Evolutionary conservation across 1,140 invertebrate genomes (phyloP).

Genomic region (Magallana angulata): DNA sequence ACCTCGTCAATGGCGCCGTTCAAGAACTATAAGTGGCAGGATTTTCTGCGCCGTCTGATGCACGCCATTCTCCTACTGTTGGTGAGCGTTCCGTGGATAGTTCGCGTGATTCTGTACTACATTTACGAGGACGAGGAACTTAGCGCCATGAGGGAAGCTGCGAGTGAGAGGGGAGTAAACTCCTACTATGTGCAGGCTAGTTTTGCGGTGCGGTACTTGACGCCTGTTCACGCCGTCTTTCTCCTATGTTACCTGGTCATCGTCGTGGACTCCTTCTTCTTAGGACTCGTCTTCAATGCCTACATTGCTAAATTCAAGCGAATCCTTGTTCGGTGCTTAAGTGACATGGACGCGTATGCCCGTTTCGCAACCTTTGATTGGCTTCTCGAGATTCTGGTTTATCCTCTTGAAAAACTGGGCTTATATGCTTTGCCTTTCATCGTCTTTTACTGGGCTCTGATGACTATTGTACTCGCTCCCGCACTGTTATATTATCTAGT

Average conservation of each 20-base stretch:
- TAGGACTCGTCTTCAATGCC: conserved; percentile 43
- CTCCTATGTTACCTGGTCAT: conserved; percentile 12
- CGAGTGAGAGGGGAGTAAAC: neutral
- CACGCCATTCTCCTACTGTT: neutral
- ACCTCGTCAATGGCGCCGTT: neutral
- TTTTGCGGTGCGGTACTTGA: neutral
- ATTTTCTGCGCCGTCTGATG: neutral
- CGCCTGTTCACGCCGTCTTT: conserved; percentile 8
- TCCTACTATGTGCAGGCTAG: neutral
- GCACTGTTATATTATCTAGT: conserved; percentile 14
- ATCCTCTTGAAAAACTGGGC: conserved; percentile 17
- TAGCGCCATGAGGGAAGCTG: neutral
- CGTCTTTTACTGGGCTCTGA: neutral
- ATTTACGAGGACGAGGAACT: conserved; percentile 2
- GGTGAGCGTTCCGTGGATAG: neutral
- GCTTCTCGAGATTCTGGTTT: neutral
- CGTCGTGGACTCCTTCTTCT: conserved; percentile 34
- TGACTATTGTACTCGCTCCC: neutral
- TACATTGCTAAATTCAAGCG: neutral
- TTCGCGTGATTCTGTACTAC: conserved; percentile 22
- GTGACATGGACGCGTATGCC: conserved; percentile 1
- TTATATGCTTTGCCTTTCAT: neutral
- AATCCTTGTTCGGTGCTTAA: neutral
- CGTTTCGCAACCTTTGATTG: neutral
- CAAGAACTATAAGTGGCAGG: conserved; percentile 3